These are phyloP conservation scores for Parnassius smintheus DNA, from an alignment of 2,888 invertebrate species.

Conservation along the genomic window DNA sequence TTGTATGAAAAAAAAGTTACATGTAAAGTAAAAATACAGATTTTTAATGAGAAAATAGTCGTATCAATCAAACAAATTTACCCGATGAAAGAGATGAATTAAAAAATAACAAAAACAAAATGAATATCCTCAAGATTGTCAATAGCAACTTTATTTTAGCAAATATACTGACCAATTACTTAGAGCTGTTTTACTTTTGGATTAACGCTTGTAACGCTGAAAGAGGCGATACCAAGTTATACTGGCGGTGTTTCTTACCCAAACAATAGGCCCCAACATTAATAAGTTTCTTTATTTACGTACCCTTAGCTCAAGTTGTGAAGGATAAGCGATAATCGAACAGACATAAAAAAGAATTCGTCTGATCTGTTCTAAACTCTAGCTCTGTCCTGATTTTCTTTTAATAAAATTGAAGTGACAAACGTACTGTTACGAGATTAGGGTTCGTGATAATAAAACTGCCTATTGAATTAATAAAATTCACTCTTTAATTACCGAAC, in stretches of 20 bases:
- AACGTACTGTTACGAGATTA: too few relatives aligned
- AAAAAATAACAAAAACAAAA: conserved; percentile 36
- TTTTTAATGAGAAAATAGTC: not conserved
- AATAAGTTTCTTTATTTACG: conserved; percentile 76
- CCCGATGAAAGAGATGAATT: conserved; percentile 35
- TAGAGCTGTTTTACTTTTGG: conserved; percentile 41
- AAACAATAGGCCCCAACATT: conserved; percentile 74
- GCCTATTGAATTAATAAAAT: too few relatives aligned
- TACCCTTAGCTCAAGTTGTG: conserved; percentile 35
- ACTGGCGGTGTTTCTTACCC: conserved; percentile 55
- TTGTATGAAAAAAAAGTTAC: too few relatives aligned
- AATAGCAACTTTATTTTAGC: conserved; percentile 67
- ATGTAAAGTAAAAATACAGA: too few relatives aligned
- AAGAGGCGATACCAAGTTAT: conserved; percentile 38
- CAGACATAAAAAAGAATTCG: conserved; percentile 41
- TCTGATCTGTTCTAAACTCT: conserved; percentile 26
- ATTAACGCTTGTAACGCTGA: conserved; percentile 31
- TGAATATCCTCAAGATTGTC: conserved; percentile 53
- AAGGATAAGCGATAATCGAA: conserved; percentile 37
- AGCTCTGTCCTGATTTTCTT: too few relatives aligned
- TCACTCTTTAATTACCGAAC: too few relatives aligned
- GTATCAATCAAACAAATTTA: conserved; percentile 36
- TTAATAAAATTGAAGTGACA: too few relatives aligned
- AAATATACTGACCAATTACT: conserved; percentile 48
- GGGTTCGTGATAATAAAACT: too few relatives aligned